Percentiles rank a stretch among this genome's conserved stretches.
phyloP scores from a whole-genome alignment of 1,140 invertebrate species.

The Heliconius hewitsoni region DNA sequence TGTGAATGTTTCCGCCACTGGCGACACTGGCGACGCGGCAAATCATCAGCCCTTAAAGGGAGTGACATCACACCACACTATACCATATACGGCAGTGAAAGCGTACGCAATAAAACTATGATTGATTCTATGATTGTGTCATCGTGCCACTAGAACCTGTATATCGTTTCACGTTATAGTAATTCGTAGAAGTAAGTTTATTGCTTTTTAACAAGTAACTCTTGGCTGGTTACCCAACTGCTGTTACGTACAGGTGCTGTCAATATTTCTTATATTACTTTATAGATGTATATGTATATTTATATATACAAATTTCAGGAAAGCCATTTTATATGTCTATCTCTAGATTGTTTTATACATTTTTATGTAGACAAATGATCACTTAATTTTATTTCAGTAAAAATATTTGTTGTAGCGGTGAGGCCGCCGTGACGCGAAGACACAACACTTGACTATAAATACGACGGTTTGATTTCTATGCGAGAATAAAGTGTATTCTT shows the following conservation, averaged over 20 bases:
- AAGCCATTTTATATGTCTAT: not conserved
- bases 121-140: slow-evolving; percentile 59
- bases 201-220: slow-evolving; percentile 28
- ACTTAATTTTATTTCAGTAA: no score
- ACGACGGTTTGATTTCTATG: no score
- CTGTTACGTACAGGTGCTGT: not conserved
- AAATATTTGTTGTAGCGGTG: no score
- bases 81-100: slow-evolving; percentile 58
- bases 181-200: slow-evolving; percentile 31
- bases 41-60: slow-evolving; percentile 58
- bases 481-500: no score
- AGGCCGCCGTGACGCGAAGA: no score
- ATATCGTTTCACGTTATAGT: slow-evolving; percentile 34
- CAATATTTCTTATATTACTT: not conserved
- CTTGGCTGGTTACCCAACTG: not conserved
- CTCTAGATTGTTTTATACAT: no score
- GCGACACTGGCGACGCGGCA: slow-evolving; percentile 31
- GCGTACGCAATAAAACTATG: slow-evolving; percentile 58
- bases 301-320: not conserved
- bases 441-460: no score
- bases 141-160: slow-evolving; percentile 33
- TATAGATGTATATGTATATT: not conserved
- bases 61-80: slow-evolving; percentile 52
- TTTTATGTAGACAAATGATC: no score
- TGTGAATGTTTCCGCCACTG: slow-evolving; percentile 37